A percentile compares a stretch with the other conserved stretches of the same genome.
Evolutionary conservation across 1,140 invertebrate genomes (phyloP).

Genomic region (Cydia amplana): DNA sequence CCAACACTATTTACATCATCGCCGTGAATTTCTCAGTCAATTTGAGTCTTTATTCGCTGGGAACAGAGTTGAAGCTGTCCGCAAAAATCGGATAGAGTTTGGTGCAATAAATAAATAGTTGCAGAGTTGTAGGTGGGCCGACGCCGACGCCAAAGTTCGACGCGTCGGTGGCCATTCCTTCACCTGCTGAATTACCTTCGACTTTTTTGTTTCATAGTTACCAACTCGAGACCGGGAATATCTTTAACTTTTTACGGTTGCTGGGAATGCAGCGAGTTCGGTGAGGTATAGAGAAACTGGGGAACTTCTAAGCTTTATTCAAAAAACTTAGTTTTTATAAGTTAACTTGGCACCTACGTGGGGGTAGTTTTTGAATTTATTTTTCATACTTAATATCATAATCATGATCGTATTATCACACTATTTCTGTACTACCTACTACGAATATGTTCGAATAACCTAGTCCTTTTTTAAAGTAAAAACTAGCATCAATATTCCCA

Average conservation of each 20-base stretch:
- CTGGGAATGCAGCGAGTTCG: background rate
- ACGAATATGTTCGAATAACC: too few relatives aligned
- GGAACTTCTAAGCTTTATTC: slow-evolving; percentile 10
- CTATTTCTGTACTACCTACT: too few relatives aligned
- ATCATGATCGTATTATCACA: too few relatives aligned
- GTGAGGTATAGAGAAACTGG: background rate
- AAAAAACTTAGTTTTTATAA: slow-evolving; percentile 6
- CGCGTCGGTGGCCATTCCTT: slow-evolving; percentile 46
- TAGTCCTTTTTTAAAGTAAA: too few relatives aligned
- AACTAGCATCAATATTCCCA: too few relatives aligned
- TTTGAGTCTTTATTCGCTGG: background rate
- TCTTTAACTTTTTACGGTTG: slow-evolving; percentile 19
- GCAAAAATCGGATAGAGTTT: background rate
- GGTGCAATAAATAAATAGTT: slow-evolving; percentile 66
- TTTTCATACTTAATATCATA: background rate
- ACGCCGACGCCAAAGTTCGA: slow-evolving; percentile 41
- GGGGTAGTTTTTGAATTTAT: background rate
- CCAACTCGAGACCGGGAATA: slow-evolving; percentile 15
- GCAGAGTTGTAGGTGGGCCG: slow-evolving; percentile 52
- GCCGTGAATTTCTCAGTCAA: background rate
- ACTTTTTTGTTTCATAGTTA: slow-evolving; percentile 48
- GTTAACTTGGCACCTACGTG: background rate
- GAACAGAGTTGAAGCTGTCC: background rate
- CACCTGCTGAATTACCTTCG: slow-evolving; percentile 54
- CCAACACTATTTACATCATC: slow-evolving; percentile 37